Evolutionary conservation across 2,113 vertebrate genomes (phyloP), one percentile per base, ranked within the genome.

Genomic region (Lepisosteus osseus): DNA sequence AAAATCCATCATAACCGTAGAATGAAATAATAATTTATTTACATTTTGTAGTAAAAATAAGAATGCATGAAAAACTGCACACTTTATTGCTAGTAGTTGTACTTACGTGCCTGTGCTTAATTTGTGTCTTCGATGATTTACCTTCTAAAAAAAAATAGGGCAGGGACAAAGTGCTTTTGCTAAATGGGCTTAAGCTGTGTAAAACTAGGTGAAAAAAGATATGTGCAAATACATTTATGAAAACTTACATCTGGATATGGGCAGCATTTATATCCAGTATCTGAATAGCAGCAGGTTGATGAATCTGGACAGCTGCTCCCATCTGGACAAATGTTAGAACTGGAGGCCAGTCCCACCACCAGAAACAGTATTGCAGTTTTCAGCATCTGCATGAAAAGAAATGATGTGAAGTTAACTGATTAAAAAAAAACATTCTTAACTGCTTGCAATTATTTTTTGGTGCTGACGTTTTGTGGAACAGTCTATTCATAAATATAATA

Each of bases 221-320:
- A 9, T 51, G 9, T 51, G 47, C 54, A 29, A 3, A 3, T 15
- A 66, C 5, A 13, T 47, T n/a, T 15, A 17, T 41, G 45, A 51
- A 12, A 11, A 74, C 84, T 83, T 71, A 91, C 91, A 0, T 84
- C 70, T 77, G 86, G 86, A 72, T 84, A 81, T 0, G 11, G 74
- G 74, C 91, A 92, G 82, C 89, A 92, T 40, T 0, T 63, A 9
- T 87, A 90, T 13, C 85, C 87, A 8, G 7, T 0, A 0, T 11
- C 0, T 3, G 77, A 78, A 65, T 0, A 2, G 68, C 91, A 92
- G 78, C 89, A 92, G 40, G 87, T 90, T 7, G 43, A 0, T 1
- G 1, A 0, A 40, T 85, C 77, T 1, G 76, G 7, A 44, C 91
- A 92, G 2, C 11, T 0, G 0, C 2, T 77, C 7, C 84, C 81